Base-by-base conservation (phyloP, 2,113 vertebrate species). In the Serilophus lunatus region DNA sequence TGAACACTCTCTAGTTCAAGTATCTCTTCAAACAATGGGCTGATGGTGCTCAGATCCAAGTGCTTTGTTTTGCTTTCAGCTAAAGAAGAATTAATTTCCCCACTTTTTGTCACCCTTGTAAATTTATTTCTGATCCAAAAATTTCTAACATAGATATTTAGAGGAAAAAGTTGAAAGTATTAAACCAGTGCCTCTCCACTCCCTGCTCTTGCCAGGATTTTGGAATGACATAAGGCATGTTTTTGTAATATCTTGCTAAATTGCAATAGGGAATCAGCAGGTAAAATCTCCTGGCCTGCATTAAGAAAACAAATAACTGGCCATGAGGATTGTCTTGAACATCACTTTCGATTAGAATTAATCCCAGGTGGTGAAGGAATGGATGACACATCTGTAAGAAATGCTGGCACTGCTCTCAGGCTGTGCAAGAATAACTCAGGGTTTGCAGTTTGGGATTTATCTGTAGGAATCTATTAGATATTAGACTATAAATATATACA, bases 221-320 rank as follows among this genome's bases (percentile, higher is more conserved):
- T 54, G 65, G 26, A 63, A 77, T 82, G 69, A 74, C n/a, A 7
- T 5, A n/a, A 72, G 25, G 64, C 54, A 69, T 9, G 44, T 40
- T 84, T 84, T 61, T 17, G 61, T 57, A 72, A 31, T 76, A n/a
- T 57, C 95, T 74, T 88, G 71, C 68, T 74, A 77, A 64, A 80
- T 13, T 70, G 59, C 66, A 83, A 12, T 56, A 74, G 83, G 51
- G 56, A 86, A 83, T n/a, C 88, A 89, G 88, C 85, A 93, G 81
- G 66, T 89, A 79, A 86, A 86, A 75, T 86, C 79, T 57, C 72
- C 71, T 90, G 72, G 68, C 45, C 77, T 75, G 13, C 45, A 20
- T 60, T 90, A 86, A 75, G 82, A 90, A 96, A 97, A 90, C 82
- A 96, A 95, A 90, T 77, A 93, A 74, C 42, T 75, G 92, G 76